Conservation (phyloP, 2,888 invertebrate genomes). For the Andrena marginata region DNA sequence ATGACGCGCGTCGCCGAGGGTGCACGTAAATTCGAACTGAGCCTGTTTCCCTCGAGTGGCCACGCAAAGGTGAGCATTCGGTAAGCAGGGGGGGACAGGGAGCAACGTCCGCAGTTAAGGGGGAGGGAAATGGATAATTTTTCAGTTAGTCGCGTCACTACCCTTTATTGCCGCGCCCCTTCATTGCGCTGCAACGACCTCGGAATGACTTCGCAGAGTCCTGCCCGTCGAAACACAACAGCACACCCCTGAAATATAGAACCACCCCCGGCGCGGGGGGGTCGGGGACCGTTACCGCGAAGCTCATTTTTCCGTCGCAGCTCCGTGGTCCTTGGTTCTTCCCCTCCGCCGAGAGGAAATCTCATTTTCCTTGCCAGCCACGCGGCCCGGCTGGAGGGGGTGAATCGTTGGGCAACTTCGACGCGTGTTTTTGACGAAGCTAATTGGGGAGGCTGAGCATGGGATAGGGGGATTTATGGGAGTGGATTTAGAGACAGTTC, state of each 20-base stretch:
- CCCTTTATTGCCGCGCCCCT: slow-evolving; percentile 61
- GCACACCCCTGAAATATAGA: slow-evolving; percentile 50
- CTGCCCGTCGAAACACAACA: slow-evolving; percentile 49
- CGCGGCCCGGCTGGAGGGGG: slow-evolving; percentile 5
- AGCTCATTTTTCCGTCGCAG: slow-evolving; percentile 43
- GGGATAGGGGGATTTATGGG: background rate
- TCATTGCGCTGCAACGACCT: slow-evolving; percentile 52
- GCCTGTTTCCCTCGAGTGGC: slow-evolving; percentile 59
- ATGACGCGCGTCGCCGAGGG: background rate
- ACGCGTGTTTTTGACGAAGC: slow-evolving; percentile 45
- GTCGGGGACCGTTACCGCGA: slow-evolving; percentile 19
- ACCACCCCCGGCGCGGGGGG: slow-evolving; percentile 2
- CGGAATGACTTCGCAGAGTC: slow-evolving; percentile 52
- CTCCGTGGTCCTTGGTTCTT: slow-evolving; percentile 37
- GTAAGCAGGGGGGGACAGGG: slow-evolving; percentile 33
- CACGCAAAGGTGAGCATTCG: slow-evolving; percentile 36
- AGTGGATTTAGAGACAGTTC: slow-evolving; percentile 24
- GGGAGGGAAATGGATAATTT: slow-evolving; percentile 52
- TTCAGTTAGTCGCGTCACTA: slow-evolving; percentile 62
- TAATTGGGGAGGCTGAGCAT: slow-evolving; percentile 28
- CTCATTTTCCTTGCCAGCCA: slow-evolving; percentile 41
- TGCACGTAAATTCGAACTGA: slow-evolving; percentile 51
- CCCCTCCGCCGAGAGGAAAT: slow-evolving; percentile 41
- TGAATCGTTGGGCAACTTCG: slow-evolving; percentile 14
- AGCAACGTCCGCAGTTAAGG: slow-evolving; percentile 11